Evolutionary conservation across 2,888 invertebrate genomes (phyloP).

Genomic region (Cerastis leucographa): DNA sequence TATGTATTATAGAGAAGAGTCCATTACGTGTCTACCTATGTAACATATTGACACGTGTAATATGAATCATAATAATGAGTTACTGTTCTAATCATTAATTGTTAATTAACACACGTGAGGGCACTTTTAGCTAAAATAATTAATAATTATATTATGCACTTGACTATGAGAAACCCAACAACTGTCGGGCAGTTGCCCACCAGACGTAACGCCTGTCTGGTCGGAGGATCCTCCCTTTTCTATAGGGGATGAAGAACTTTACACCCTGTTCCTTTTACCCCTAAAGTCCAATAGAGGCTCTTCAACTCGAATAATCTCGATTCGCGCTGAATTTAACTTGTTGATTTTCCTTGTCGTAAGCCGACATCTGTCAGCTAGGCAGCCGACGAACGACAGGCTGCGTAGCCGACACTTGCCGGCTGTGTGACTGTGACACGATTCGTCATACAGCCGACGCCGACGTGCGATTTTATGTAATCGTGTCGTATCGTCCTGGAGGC

Average conservation of each 20-base stretch:
- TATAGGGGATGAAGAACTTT: too few species aligned
- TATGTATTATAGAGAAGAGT: not conserved
- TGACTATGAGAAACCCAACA: too few species aligned
- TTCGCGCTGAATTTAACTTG: not conserved
- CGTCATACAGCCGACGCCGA: too few species aligned
- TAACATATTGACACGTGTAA: conserved; percentile 29
- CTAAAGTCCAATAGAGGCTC: too few species aligned
- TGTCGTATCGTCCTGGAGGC: not conserved
- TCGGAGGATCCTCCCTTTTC: too few species aligned
- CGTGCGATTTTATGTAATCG: not conserved
- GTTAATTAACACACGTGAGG: conserved; percentile 6
- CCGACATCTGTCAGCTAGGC: not conserved
- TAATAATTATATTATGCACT: not conserved
- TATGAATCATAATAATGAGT: conserved; percentile 18
- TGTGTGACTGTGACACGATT: too few species aligned
- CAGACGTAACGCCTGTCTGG: too few species aligned
- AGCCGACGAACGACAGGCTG: not conserved
- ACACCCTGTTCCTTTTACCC: too few species aligned
- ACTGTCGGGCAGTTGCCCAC: too few species aligned
- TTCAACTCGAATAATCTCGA: not conserved
- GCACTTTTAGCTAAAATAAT: not conserved
- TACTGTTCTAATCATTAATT: conserved; percentile 1
- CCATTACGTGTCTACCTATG: not conserved
- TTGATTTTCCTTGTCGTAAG: not conserved
- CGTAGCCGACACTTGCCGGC: not conserved